These are phyloP conservation scores for Mastomys natalensis DNA, from an alignment of 2,113 vertebrate species.

Conservation along the genomic window DNA sequence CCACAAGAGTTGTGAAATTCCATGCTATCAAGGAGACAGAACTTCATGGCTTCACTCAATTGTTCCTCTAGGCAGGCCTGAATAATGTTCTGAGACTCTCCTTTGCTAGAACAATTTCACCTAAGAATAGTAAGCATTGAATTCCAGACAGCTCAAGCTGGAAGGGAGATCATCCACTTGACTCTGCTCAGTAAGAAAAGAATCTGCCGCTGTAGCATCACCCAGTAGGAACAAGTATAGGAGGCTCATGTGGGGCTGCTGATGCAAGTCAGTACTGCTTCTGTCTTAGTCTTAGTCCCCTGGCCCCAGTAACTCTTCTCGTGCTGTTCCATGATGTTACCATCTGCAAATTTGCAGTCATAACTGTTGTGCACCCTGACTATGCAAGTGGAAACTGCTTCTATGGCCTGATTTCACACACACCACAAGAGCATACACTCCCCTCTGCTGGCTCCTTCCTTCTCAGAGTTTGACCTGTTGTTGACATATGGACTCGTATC, in stretches of 20 bases:
- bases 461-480: background rate
- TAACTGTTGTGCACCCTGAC: background rate
- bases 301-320: background rate
- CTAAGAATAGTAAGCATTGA: constrained; percentile 56
- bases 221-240: too few relatives aligned
- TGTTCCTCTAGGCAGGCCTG: constrained; percentile 17
- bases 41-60: constrained; percentile 12
- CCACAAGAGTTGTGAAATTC: constrained; percentile 37
- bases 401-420: background rate
- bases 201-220: background rate
- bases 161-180: background rate
- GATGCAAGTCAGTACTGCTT: background rate
- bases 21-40: constrained; percentile 44
- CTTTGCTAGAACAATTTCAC: constrained; percentile 53
- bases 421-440: background rate
- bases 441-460: too few relatives aligned
- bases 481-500: background rate
- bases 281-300: background rate
- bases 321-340: background rate
- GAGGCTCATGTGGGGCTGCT: background rate
- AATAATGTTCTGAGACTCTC: constrained; percentile 45
- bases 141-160: constrained; percentile 50
- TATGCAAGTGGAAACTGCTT: background rate
- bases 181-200: background rate
- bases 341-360: background rate